Conservation (phyloP, 1,140 invertebrate genomes). For the Euschistus heros region DNA sequence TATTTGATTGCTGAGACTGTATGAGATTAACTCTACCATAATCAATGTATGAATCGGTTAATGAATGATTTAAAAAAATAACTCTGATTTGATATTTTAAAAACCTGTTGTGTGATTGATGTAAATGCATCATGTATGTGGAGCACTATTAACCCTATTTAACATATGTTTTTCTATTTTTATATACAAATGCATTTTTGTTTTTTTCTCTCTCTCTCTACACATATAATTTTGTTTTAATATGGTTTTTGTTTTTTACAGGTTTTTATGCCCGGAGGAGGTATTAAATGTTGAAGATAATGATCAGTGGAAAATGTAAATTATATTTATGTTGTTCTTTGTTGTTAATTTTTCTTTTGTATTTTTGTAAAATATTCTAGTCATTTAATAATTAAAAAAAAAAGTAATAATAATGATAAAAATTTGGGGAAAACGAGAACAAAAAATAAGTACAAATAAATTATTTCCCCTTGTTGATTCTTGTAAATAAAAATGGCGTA, state of each 20-base stretch:
- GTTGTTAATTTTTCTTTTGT: conserved; percentile 9
- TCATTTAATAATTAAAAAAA: conserved; percentile 5
- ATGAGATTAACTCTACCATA: conserved; percentile 4
- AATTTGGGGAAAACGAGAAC: no score
- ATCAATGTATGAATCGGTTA: not conserved
- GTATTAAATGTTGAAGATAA: not conserved
- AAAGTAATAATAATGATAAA: no score
- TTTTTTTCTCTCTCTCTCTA: no score
- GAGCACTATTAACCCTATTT: conserved; percentile 1
- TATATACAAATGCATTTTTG: no score
- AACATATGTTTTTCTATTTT: no score
- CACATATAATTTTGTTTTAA: no score
- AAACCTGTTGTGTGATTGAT: conserved; percentile 6
- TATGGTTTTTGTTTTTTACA: not conserved
- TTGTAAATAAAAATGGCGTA: no score
- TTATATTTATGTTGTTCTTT: conserved; percentile 8
- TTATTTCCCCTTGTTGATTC: no score
- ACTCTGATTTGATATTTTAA: not conserved
- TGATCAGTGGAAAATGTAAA: not conserved
- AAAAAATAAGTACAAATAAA: no score
- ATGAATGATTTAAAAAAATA: conserved; percentile 1
- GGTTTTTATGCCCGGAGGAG: not conserved
- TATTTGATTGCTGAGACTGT: conserved; percentile 1
- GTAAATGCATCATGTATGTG: conserved; percentile 16
- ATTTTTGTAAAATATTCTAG: conserved; percentile 13